A percentile compares a stretch with the other conserved stretches of the same genome.
phyloP scores from a whole-genome alignment of 2,113 vertebrate genomes.

The Eclectus roratus region DNA sequence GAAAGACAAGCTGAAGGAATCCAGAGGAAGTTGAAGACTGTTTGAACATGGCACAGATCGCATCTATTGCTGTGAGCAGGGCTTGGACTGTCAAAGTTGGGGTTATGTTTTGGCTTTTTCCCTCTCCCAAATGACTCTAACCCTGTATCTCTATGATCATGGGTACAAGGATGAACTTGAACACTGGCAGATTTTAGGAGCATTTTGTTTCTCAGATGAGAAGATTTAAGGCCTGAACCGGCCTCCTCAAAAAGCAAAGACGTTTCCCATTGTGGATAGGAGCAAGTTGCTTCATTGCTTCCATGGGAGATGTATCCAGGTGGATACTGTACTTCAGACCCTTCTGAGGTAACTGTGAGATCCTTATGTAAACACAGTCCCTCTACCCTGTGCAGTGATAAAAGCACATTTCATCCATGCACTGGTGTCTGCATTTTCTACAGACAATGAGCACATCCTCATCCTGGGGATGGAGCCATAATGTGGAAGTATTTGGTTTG shows the following conservation, averaged over 20 bases:
- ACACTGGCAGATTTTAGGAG: not conserved
- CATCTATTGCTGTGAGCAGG: not conserved
- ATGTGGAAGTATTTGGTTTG: not conserved
- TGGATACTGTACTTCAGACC: not conserved
- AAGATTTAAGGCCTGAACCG: not conserved
- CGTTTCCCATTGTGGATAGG: not conserved
- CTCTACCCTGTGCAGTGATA: not conserved
- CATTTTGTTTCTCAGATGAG: not conserved
- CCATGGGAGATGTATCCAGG: not conserved
- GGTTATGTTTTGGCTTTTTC: not conserved
- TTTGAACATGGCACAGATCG: not conserved
- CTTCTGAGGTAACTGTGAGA: not conserved
- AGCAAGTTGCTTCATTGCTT: not conserved
- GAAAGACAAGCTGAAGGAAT: not conserved
- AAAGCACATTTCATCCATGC: not conserved
- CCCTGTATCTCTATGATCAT: accelerated
- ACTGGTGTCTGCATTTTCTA: not conserved
- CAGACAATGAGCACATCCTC: not conserved
- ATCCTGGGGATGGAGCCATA: not conserved
- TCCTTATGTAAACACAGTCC: accelerated
- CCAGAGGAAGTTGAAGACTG: not conserved
- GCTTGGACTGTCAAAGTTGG: not conserved
- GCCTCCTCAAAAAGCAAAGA: not conserved
- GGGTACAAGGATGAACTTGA: not conserved
- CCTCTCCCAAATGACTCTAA: not conserved